Conservation (phyloP, 2,888 invertebrate genomes). For the Nomada fabriciana region DNA sequence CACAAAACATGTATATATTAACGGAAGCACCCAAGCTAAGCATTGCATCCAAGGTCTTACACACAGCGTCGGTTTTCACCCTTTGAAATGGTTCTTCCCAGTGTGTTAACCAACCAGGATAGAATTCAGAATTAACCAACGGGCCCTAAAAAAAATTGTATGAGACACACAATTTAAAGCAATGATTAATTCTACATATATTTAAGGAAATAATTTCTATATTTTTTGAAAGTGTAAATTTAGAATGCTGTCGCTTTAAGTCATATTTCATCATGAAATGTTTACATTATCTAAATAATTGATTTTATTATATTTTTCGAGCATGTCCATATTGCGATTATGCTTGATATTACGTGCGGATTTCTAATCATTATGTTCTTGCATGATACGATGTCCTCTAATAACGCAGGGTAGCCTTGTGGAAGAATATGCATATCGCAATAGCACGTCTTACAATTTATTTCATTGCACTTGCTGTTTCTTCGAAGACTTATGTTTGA, state of each 20-base stretch:
- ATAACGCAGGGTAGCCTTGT: slow-evolving; percentile 10
- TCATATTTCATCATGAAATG: background rate
- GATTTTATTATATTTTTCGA: too few species aligned
- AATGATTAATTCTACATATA: background rate
- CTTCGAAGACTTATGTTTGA: background rate
- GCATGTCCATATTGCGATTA: background rate
- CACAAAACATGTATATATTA: slow-evolving; percentile 96
- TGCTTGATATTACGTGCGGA: background rate
- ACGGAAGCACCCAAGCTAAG: slow-evolving; percentile 86
- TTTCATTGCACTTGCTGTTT: background rate
- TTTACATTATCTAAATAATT: background rate
- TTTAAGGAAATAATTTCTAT: too few species aligned
- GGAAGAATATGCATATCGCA: background rate
- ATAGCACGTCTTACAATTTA: background rate
- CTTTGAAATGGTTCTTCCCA: slow-evolving; percentile 91
- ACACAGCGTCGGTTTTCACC: slow-evolving; percentile 85
- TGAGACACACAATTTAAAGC: background rate
- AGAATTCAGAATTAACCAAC: slow-evolving; percentile 95
- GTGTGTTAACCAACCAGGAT: slow-evolving; percentile 96
- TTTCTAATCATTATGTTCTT: background rate
- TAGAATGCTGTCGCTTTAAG: too few species aligned
- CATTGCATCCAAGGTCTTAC: slow-evolving; percentile 77
- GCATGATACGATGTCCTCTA: background rate
- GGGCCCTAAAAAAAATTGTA: slow-evolving; percentile 87
- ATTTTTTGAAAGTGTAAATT: too few species aligned